These are phyloP conservation scores for Pharmacophagus antenor DNA, from an alignment of 2,888 invertebrate species.

Conservation along the genomic window DNA sequence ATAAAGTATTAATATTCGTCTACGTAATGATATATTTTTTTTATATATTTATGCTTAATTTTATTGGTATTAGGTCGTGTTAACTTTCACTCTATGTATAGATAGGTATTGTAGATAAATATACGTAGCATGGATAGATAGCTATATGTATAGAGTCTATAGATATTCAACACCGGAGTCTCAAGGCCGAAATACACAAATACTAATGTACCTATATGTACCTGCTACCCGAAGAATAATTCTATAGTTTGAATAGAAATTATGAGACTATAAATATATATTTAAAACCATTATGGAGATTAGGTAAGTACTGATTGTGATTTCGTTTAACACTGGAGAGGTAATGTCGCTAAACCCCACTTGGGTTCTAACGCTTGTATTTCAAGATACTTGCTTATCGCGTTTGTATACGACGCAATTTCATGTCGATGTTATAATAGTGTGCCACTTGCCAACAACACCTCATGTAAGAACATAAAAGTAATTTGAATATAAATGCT, in stretches of 20 bases:
- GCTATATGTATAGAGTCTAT: constrained; percentile 60
- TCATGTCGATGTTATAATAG: constrained; percentile 42
- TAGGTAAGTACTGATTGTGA: constrained; percentile 46
- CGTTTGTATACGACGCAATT: constrained; percentile 51
- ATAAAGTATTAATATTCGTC: constrained; percentile 49
- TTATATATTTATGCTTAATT: constrained; percentile 39
- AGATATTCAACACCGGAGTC: constrained; percentile 77
- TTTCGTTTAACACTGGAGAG: constrained; percentile 34
- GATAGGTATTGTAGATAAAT: constrained; percentile 56
- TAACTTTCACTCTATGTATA: constrained; percentile 80
- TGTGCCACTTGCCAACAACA: constrained; percentile 30
- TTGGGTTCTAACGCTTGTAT: constrained; percentile 23
- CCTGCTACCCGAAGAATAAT: constrained; percentile 62
- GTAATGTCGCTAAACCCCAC: constrained; percentile 16
- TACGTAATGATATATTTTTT: constrained; percentile 46
- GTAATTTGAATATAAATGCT: constrained; percentile 36
- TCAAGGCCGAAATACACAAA: constrained; percentile 80
- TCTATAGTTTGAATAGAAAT: constrained; percentile 51
- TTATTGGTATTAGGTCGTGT: constrained; percentile 66
- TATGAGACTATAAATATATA: constrained; percentile 47
- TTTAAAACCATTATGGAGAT: constrained; percentile 41
- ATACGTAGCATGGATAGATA: constrained; percentile 66
- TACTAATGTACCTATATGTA: constrained; percentile 55
- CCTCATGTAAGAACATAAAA: constrained; percentile 30
- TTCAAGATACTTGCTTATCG: constrained; percentile 44